Base-by-base conservation (phyloP, 2,888 invertebrate genomes). In the Chrysotoxum bicinctum region DNA sequence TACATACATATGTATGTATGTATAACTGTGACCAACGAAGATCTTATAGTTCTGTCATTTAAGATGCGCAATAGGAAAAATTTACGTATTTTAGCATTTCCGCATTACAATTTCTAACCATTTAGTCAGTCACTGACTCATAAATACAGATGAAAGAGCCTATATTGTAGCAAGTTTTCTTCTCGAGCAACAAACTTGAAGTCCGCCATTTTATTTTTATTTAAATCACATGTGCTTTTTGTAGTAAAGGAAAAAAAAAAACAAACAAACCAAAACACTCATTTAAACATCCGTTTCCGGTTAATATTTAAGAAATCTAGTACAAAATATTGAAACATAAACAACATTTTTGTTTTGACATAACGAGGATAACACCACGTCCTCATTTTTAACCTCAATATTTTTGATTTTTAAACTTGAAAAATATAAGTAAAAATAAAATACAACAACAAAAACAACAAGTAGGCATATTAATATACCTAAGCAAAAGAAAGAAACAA, bases 261-360 rank as follows among this genome's bases (percentile, higher is more conserved):
- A 60, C 23, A n/a, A 9, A n/a, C n/a, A 60, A 40, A 40, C 3
- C 16, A 6, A 7, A 30, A 10, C 30, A 35, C 2, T 3, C 19
- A 45, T 48, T 32, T 48, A 50, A 68, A 45, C 50, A 69, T 84
- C 74, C 70, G 74, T 80, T 84, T 84, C 84, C 84, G 84, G 70
- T 68, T 52, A 3, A 54, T 54, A 43, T 2, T n/a, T 37, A 19
- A 21, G 4, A 45, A 82, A 82, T 82, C 74, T 64, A 74, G 74
- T 79, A 64, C 74, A 74, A 45, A 56, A 16, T 16, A 10, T 6
- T 56, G 16, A n/a, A 26, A n/a, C 10, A 16, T 26, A n/a, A n/a
- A 54, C 16, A 54, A 10, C n/a, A 37, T 32, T 48, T 50, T 68
- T 7, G 10, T 48, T 54, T 64, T 70, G 40, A 54, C 58, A 40